Evolutionary conservation across 2,113 vertebrate species (phyloP).

Genomic region (Nesogale talazaci): DNA sequence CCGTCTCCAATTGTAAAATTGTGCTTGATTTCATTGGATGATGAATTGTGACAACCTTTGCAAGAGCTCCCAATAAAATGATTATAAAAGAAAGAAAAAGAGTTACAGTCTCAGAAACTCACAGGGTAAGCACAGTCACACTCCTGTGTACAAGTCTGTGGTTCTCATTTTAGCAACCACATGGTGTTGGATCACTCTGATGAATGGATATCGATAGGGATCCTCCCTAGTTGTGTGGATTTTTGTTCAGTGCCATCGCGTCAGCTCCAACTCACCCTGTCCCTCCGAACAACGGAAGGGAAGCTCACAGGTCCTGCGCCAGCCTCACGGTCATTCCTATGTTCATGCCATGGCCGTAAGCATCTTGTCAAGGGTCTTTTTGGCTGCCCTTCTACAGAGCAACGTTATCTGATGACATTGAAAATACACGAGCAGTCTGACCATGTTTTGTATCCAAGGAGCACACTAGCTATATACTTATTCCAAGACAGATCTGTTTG

Average conservation of each 20-base stretch:
- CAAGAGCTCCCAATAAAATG: no score
- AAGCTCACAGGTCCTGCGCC: neutral
- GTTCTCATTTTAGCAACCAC: neutral
- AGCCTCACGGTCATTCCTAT: neutral
- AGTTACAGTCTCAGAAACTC: no score
- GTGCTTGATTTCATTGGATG: no score
- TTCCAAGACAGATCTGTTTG: neutral
- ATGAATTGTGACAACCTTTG: no score
- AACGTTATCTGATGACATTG: neutral
- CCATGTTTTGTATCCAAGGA: neutral
- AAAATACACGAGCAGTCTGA: neutral
- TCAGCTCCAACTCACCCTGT: neutral
- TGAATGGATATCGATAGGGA: no score
- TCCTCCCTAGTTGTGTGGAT: no score
- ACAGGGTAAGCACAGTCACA: no score
- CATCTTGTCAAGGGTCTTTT: neutral
- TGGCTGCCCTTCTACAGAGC: neutral
- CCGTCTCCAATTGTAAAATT: no score
- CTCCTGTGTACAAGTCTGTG: no score
- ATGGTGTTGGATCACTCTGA: neutral
- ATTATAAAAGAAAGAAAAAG: no score
- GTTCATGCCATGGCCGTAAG: neutral
- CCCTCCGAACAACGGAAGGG: neutral
- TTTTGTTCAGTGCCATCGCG: neutral
- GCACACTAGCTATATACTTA: neutral